Percentiles rank a stretch among this genome's conserved stretches.
Evolutionary conservation across 2,888 invertebrate genomes (phyloP).

Genomic region (Anaspis maculata): DNA sequence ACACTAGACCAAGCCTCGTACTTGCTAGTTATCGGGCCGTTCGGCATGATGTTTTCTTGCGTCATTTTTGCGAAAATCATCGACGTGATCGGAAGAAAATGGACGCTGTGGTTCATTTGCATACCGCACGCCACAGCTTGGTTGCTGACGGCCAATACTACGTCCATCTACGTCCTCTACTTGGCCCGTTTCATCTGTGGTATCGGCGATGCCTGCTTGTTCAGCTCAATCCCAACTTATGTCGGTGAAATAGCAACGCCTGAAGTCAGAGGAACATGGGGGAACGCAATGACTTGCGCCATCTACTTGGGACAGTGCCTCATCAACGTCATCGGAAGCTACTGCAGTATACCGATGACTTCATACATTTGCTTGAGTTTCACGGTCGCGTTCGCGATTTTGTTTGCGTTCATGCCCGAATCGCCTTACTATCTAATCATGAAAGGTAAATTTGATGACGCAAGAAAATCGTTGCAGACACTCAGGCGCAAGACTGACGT

Average conservation of each 20-base stretch:
- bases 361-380: constrained; percentile 50
- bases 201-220: constrained; percentile 26
- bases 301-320: constrained; percentile 26
- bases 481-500: constrained; percentile 24
- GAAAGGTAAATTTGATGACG: constrained; percentile 23
- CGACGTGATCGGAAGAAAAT: constrained; percentile 20
- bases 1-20: constrained; percentile 31
- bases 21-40: constrained; percentile 28
- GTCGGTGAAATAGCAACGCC: constrained; percentile 30
- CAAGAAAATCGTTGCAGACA: constrained; percentile 22
- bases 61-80: constrained; percentile 11
- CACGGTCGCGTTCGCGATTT: constrained; percentile 48
- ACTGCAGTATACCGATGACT: constrained; percentile 45
- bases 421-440: constrained; percentile 28
- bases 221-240: constrained; percentile 26
- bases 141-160: constrained; percentile 21
- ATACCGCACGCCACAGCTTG: constrained; percentile 26
- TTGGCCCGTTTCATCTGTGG: constrained; percentile 25
- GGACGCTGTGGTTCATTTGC: constrained; percentile 19
- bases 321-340: constrained; percentile 48
- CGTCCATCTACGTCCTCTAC: constrained; percentile 26
- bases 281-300: constrained; percentile 23
- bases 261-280: constrained; percentile 30
- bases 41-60: constrained; percentile 9
- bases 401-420: constrained; percentile 56